phyloP scores from a whole-genome alignment of 2,888 invertebrate genomes.

The Epinotia nisella region DNA sequence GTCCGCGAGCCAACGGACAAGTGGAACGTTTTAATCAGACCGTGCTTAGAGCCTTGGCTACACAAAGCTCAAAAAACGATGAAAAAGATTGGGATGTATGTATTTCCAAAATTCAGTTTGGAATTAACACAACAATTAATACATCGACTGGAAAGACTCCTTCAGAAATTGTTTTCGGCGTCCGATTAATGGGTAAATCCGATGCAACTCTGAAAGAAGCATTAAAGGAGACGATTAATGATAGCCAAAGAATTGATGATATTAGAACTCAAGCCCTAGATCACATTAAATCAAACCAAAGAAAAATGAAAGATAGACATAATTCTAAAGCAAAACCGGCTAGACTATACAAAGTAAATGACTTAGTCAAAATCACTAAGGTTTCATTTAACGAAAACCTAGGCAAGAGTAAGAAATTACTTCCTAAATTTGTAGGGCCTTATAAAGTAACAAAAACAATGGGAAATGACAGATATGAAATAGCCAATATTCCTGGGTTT shows the following conservation, averaged over 20 bases:
- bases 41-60: neutral
- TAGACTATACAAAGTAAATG: neutral
- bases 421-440: neutral
- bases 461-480: conserved; percentile 6
- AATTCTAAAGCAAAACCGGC: neutral
- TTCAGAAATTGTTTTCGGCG: neutral
- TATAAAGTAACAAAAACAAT: conserved; percentile 9
- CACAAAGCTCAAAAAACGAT: neutral
- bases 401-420: conserved; percentile 8
- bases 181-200: neutral
- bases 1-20: conserved; percentile 11
- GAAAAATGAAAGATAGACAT: neutral
- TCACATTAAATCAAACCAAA: neutral
- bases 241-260: neutral
- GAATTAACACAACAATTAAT: conserved; percentile 6
- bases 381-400: neutral
- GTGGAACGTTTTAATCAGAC: conserved; percentile 13
- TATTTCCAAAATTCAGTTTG: neutral
- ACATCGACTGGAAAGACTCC: neutral
- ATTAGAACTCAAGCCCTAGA: neutral
- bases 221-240: neutral
- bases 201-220: neutral
- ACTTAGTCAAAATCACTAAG: conserved; percentile 3
- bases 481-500: conserved; percentile 4
- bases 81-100: conserved; percentile 2